Evolutionary conservation across 2,888 invertebrate species (phyloP).

Genomic region (Parochlus steinenii): DNA sequence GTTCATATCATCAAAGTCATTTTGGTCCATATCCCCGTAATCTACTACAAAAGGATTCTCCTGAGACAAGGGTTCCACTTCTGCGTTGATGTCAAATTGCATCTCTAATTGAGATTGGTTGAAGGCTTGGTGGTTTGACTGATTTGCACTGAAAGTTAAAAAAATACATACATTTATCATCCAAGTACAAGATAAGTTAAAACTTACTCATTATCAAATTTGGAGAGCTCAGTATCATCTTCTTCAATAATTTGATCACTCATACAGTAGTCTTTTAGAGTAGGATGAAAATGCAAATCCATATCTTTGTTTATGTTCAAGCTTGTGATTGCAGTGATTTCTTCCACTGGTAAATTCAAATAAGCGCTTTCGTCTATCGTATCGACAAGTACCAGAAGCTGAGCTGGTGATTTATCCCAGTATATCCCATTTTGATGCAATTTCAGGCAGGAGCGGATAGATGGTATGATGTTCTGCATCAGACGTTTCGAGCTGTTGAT

Average conservation of each 20-base stretch:
- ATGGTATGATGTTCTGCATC: conserved; percentile 39
- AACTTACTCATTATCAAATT: too few relatives aligned
- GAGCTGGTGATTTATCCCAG: too few relatives aligned
- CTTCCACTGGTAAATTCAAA: too few relatives aligned
- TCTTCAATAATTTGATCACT: conserved; percentile 3
- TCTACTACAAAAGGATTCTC: conserved; percentile 25
- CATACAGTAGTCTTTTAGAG: conserved; percentile 4
- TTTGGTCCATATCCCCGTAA: conserved; percentile 28
- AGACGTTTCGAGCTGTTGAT: conserved; percentile 43
- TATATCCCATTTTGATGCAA: conserved; percentile 14
- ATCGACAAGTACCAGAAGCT: too few relatives aligned
- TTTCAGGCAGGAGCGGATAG: conserved; percentile 30
- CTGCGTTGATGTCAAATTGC: conserved; percentile 46
- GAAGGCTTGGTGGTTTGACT: too few relatives aligned
- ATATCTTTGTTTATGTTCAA: too few relatives aligned
- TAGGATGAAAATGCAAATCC: too few relatives aligned
- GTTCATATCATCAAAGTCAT: conserved; percentile 30
- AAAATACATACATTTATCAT: too few relatives aligned
- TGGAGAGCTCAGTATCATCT: neutral
- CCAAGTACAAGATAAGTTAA: too few relatives aligned
- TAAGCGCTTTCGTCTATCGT: too few relatives aligned
- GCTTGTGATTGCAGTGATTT: too few relatives aligned
- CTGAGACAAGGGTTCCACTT: conserved; percentile 39
- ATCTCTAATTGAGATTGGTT: conserved; percentile 38
- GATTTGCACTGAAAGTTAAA: too few relatives aligned